Evolutionary conservation across 2,797 vertebrate genomes (phyloP).

Genomic region (Channallabes apus): DNA sequence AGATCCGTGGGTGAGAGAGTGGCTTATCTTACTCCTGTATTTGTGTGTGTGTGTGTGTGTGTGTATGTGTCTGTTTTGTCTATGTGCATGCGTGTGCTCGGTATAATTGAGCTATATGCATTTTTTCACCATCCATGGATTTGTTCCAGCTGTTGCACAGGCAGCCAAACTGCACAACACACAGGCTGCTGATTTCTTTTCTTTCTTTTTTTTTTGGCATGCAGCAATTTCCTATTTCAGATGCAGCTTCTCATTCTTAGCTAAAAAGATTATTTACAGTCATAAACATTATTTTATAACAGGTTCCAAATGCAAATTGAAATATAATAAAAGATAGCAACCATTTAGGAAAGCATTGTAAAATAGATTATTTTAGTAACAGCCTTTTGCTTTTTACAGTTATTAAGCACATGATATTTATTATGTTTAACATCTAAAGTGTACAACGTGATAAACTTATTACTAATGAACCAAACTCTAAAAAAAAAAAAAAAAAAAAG

Average conservation of each 20-base stretch:
- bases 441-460: neutral
- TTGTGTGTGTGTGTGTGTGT: neutral
- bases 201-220: neutral
- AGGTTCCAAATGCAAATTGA: neutral
- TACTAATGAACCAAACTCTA: neutral
- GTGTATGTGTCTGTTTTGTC: conserved; percentile 21
- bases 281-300: neutral
- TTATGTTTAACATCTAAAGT: neutral
- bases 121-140: conserved; percentile 58
- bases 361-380: neutral
- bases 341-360: neutral
- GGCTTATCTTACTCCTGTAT: conserved; percentile 13
- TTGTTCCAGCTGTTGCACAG: conserved; percentile 51
- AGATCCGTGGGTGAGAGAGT: conserved; percentile 19
- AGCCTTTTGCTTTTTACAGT: neutral
- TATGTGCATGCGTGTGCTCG: neutral
- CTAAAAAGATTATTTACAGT: neutral
- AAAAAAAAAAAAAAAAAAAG: neutral
- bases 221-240: neutral
- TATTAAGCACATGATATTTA: neutral
- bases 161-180: conserved; percentile 48
- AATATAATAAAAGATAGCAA: neutral
- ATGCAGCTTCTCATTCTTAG: neutral
- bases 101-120: conserved; percentile 54
- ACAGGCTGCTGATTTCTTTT: conserved; percentile 51